Percentiles rank a stretch among this genome's conserved stretches.
Conservation (phyloP, 2,113 vertebrate genomes). For the Rhea americana region DNA sequence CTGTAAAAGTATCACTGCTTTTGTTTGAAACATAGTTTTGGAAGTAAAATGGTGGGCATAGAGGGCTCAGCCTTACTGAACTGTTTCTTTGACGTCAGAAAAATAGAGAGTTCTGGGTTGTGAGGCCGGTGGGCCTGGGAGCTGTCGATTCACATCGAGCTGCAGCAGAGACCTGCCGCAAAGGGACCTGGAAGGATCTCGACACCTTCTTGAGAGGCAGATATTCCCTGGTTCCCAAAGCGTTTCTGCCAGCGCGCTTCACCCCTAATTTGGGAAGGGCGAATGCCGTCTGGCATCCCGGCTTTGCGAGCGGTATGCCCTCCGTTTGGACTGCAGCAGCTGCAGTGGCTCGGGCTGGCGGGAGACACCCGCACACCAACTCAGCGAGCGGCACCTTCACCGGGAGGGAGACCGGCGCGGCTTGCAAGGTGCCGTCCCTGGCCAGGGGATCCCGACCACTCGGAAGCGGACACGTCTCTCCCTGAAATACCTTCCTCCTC, state of each 20-base stretch:
- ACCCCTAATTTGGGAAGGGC: slow-evolving; percentile 10
- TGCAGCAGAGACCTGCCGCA: neutral
- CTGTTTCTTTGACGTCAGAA: neutral
- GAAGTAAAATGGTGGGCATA: neutral
- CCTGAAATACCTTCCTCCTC: neutral
- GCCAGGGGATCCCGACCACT: neutral
- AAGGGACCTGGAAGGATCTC: neutral
- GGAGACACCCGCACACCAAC: neutral
- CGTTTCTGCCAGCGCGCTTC: slow-evolving; percentile 4
- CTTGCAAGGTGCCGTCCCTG: neutral
- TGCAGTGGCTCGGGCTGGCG: fast-evolving
- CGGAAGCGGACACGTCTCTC: neutral
- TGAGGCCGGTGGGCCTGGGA: neutral
- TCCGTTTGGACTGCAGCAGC: neutral
- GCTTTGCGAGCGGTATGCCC: neutral
- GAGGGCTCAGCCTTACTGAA: neutral
- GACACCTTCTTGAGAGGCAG: neutral
- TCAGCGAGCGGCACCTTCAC: fast-evolving
- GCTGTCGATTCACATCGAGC: neutral
- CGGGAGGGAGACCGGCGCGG: neutral
- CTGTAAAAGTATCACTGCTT: neutral
- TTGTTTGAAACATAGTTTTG: neutral
- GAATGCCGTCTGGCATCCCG: neutral
- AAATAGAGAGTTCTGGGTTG: neutral
- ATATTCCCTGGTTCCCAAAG: slow-evolving; percentile 10